Evolutionary conservation across 2,113 vertebrate species (phyloP).

Genomic region (Lucifuga dentata): DNA sequence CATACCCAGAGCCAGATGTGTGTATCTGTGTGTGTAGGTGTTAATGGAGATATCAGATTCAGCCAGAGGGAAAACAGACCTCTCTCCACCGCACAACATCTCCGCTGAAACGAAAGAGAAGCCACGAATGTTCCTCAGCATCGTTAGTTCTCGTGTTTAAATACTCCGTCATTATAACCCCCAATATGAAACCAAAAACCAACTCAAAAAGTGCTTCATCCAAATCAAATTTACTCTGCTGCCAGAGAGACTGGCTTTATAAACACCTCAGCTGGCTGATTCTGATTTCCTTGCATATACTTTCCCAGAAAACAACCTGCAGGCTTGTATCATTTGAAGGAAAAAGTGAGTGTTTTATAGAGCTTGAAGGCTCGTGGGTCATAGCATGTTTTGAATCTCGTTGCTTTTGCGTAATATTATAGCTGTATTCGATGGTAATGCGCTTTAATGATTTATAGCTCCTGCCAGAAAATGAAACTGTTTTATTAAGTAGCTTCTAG

Average conservation of each 20-base stretch:
- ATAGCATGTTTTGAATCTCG: too few species aligned
- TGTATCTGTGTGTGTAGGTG: constrained; percentile 60
- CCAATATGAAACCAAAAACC: too few species aligned
- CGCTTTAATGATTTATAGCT: too few species aligned
- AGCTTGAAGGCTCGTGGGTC: too few species aligned
- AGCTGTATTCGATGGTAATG: too few species aligned
- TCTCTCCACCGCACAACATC: constrained; percentile 37
- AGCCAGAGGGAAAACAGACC: constrained; percentile 61
- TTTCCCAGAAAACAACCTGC: too few species aligned
- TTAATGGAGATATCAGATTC: constrained; percentile 79
- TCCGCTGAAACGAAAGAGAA: constrained; percentile 59
- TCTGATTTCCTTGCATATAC: background rate
- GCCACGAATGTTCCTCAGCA: constrained; percentile 24
- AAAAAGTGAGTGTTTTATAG: too few species aligned
- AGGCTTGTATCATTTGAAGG: too few species aligned
- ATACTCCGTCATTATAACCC: too few species aligned
- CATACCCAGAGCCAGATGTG: constrained; percentile 45
- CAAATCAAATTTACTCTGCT: background rate
- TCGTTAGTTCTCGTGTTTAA: constrained; percentile 18
- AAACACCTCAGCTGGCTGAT: background rate
- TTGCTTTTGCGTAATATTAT: too few species aligned
- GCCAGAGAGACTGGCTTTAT: background rate
- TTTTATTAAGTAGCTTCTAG: too few species aligned
- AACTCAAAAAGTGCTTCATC: background rate
- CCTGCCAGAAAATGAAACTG: too few species aligned